A percentile compares a stretch with the other conserved stretches of the same genome.
Conservation (phyloP, 2,888 invertebrate genomes). For the Andrena marginata region DNA sequence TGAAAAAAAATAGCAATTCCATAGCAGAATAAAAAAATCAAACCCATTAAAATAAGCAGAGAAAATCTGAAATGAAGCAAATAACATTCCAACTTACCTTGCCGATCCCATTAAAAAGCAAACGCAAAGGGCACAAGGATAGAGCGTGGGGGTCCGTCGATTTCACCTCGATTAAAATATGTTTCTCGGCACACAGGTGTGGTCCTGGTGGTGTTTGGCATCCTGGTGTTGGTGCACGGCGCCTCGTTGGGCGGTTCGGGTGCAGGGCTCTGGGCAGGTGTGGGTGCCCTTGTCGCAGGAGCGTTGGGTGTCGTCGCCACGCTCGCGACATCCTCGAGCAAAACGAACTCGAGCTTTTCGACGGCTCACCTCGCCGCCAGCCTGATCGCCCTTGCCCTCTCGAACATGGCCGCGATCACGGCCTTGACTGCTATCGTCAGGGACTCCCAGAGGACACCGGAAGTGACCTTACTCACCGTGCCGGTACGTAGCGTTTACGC, state of each 20-base stretch:
- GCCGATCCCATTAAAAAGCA: neutral
- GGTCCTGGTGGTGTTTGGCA: constrained; percentile 88
- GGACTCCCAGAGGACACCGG: constrained; percentile 85
- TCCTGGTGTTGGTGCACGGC: constrained; percentile 88
- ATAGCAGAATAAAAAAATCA: too few relatives aligned
- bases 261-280: constrained; percentile 90
- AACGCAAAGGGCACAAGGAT: neutral
- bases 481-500: constrained; percentile 73
- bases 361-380: constrained; percentile 89
- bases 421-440: constrained; percentile 87
- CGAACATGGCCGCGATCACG: constrained; percentile 83
- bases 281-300: constrained; percentile 88
- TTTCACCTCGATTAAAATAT: neutral
- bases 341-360: constrained; percentile 79
- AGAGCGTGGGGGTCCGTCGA: neutral
- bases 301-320: constrained; percentile 88
- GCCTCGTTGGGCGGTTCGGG: constrained; percentile 87
- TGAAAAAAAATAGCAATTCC: too few relatives aligned
- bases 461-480: constrained; percentile 76
- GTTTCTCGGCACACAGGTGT: constrained; percentile 84
- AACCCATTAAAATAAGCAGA: too few relatives aligned
- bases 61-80: neutral
- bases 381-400: constrained; percentile 81
- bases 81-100: neutral
- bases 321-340: constrained; percentile 76